Percentiles rank a stretch among this genome's conserved stretches.
phyloP scores from a whole-genome alignment of 2,888 invertebrate species.

The Leptinotarsa haldemani region DNA sequence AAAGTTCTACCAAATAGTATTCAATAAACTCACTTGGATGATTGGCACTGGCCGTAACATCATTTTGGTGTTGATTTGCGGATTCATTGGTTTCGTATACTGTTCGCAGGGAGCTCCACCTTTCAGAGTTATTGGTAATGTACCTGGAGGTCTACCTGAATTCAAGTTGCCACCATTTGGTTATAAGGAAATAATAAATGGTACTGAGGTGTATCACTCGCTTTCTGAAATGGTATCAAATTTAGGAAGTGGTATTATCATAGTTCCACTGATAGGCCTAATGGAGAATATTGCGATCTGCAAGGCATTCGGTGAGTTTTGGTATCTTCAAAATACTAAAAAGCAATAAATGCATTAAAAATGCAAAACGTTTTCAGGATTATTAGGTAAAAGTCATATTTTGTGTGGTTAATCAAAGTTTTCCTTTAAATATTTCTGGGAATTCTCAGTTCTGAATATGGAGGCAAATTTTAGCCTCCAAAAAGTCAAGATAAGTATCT shows the following conservation, averaged over 20 bases:
- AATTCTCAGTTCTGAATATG: too few species aligned
- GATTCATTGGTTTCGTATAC: slow-evolving; percentile 76
- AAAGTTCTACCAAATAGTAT: slow-evolving; percentile 60
- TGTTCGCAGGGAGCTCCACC: slow-evolving; percentile 76
- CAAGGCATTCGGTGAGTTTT: slow-evolving; percentile 85
- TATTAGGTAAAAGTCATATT: too few species aligned
- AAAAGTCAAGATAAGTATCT: too few species aligned
- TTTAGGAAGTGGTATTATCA: slow-evolving; percentile 86
- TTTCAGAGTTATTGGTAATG: slow-evolving; percentile 82
- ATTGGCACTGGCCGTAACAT: slow-evolving; percentile 86
- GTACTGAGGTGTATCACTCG: slow-evolving; percentile 59
- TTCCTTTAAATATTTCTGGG: too few species aligned
- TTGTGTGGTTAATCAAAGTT: too few species aligned
- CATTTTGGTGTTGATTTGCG: slow-evolving; percentile 81
- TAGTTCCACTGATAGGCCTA: slow-evolving; percentile 89
- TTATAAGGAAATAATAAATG: slow-evolving; percentile 68
- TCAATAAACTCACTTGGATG: slow-evolving; percentile 79
- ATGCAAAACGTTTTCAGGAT: too few species aligned
- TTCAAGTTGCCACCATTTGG: slow-evolving; percentile 77
- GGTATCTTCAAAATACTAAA: slow-evolving; percentile 56
- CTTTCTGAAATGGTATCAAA: slow-evolving; percentile 82
- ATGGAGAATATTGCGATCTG: slow-evolving; percentile 95
- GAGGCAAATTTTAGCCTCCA: too few species aligned
- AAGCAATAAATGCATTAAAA: not conserved
- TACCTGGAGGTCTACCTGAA: slow-evolving; percentile 81